These are phyloP conservation scores for Scaeva pyrastri DNA, from an alignment of 2,888 invertebrate genomes.

Conservation along the genomic window DNA sequence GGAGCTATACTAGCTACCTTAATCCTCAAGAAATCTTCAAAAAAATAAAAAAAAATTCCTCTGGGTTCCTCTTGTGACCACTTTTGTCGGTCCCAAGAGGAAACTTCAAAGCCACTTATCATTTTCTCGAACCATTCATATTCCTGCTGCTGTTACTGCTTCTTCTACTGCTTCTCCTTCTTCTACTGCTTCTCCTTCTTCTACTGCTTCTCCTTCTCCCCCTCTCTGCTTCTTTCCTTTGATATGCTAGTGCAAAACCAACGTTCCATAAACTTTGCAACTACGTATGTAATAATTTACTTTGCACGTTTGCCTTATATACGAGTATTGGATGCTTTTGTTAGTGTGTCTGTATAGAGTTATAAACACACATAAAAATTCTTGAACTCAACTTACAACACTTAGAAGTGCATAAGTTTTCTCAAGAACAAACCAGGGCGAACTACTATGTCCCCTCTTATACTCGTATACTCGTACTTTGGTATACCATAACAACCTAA, in stretches of 20 bases:
- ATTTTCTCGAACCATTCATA: slow-evolving; percentile 68
- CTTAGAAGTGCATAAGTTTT: slow-evolving; percentile 61
- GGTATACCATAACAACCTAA: slow-evolving; percentile 1
- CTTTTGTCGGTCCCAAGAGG: slow-evolving; percentile 58
- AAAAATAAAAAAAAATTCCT: slow-evolving; percentile 17
- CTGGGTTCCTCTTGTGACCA: slow-evolving; percentile 45
- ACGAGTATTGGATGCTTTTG: not conserved
- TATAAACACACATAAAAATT: slow-evolving; percentile 47
- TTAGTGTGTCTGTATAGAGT: not conserved
- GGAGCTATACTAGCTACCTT: slow-evolving; percentile 9
- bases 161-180: not conserved
- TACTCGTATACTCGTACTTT: no score
- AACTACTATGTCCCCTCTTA: slow-evolving; percentile 32
- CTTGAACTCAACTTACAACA: slow-evolving; percentile 62
- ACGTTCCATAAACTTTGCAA: slow-evolving; percentile 59
- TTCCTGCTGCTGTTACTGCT: slow-evolving; percentile 22
- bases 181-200: not conserved
- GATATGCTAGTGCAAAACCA: slow-evolving; percentile 43
- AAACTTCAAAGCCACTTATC: slow-evolving; percentile 71
- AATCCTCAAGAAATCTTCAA: slow-evolving; percentile 29
- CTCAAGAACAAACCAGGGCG: slow-evolving; percentile 36
- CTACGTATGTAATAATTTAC: slow-evolving; percentile 62
- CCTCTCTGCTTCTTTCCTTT: not conserved
- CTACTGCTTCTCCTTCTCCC: not conserved
- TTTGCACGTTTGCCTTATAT: slow-evolving; percentile 30